A percentile compares a stretch with the other conserved stretches of the same genome.
Evolutionary conservation across 2,797 vertebrate genomes (phyloP).

Genomic region (Hybognathus amarus): DNA sequence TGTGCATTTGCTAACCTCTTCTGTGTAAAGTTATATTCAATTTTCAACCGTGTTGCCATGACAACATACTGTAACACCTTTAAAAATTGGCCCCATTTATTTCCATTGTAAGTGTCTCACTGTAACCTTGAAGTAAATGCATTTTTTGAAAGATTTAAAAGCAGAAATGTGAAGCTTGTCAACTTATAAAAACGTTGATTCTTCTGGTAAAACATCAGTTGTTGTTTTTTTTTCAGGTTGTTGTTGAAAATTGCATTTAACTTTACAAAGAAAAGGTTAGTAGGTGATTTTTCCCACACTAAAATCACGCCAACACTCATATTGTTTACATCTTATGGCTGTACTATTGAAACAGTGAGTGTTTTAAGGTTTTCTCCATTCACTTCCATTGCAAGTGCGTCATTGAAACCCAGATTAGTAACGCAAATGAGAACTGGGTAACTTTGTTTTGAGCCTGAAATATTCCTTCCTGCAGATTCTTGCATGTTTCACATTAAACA

Average conservation of each 20-base stretch:
- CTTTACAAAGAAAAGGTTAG: neutral
- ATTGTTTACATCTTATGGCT: neutral
- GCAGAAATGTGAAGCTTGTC: neutral
- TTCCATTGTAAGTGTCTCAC: slow-evolving; percentile 3
- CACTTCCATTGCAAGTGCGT: neutral
- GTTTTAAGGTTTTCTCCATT: neutral
- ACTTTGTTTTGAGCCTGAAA: neutral
- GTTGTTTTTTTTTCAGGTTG: neutral
- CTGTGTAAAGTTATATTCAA: slow-evolving; percentile 2
- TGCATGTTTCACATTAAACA: neutral
- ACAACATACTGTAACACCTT: slow-evolving; percentile 12
- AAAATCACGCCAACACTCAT: neutral
- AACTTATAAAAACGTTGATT: neutral
- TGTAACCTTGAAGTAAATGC: slow-evolving; percentile 25
- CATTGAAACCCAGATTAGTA: neutral
- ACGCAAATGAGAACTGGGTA: neutral
- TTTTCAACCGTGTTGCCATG: slow-evolving; percentile 14
- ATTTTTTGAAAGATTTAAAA: slow-evolving; percentile 15
- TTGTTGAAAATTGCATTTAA: neutral
- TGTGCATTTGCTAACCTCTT: neutral
- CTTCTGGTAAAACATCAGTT: neutral
- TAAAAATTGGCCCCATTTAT: slow-evolving; percentile 9
- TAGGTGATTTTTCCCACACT: neutral
- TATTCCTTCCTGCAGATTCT: neutral
- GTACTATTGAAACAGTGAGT: neutral